These are phyloP conservation scores for Palloptera scutellata DNA, from an alignment of 2,888 invertebrate genomes.

Conservation along the genomic window DNA sequence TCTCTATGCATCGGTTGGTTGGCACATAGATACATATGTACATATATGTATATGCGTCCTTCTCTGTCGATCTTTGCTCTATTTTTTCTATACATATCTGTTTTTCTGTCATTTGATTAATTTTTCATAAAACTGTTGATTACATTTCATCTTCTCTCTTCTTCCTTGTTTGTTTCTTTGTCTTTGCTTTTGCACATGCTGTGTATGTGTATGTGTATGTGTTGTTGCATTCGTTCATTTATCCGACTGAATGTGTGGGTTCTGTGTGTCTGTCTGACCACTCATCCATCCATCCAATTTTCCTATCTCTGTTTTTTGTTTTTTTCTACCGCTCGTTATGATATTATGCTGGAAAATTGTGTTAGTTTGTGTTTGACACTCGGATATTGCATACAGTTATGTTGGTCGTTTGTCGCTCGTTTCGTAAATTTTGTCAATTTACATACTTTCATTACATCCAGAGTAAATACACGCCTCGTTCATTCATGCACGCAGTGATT, in stretches of 20 bases:
- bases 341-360: constrained; percentile 3
- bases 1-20: too few species aligned
- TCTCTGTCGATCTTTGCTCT: constrained; percentile 14
- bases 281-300: too few species aligned
- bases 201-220: not conserved
- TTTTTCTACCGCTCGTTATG: constrained; percentile 7
- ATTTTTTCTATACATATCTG: not conserved
- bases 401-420: too few species aligned
- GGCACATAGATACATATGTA: constrained; percentile 2
- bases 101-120: constrained; percentile 40
- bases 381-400: not conserved
- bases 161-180: not conserved
- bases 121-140: constrained; percentile 48
- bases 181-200: not conserved
- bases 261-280: too few species aligned
- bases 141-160: constrained; percentile 36
- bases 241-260: too few species aligned
- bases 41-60: constrained; percentile 21
- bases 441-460: too few species aligned
- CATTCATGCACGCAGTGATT: too few species aligned
- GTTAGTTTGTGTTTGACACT: constrained; percentile 32
- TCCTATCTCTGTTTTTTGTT: constrained; percentile 2
- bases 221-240: not conserved
- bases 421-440: too few species aligned
- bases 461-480: too few species aligned